Evolutionary conservation across 1,140 invertebrate genomes (phyloP), one percentile per base, ranked within the genome.

Genomic region (Bradynema listronoti): DNA sequence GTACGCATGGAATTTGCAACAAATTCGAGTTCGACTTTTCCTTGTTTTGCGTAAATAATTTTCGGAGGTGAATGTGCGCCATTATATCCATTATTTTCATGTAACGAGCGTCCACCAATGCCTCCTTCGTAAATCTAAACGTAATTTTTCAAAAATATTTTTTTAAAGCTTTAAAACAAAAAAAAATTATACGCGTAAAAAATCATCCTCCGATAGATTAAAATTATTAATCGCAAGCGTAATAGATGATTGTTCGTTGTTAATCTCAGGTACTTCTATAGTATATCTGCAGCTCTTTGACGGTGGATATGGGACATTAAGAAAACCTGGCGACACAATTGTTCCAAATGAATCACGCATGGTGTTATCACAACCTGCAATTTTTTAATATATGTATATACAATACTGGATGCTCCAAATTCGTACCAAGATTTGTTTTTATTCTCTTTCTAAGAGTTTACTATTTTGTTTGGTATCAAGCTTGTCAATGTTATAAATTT

Each of bases 21-120:
- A 79, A 94, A 94, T 72, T 88, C 83, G 49, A 94, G 82, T 3
- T 90, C 79, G 86, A 93, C 88, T 79, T 91, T 87, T 19, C 90
- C 89, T 70, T 88, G 90, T 29, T 89, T 88, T 33, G 90, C 89
- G 7, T 90, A 92, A 64, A 94, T 79, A 7, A 89, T 91, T 43
- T 91, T 86, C 76, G 87, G 87, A 19, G 91, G 90, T 2, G 82
- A 82, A n/a, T 81, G 81, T 63, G 83, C 85, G 6, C 87, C 86
- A 11, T 86, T 88, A 78, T 93, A 94, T 27, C 91, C 91, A 75
- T 86, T 86, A 49, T 86, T 88, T 16, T 90, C 87, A 80, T 93
- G 90, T 39, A 95, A 82, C 69, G 88, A 81, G 30, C 91, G 79
- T 5, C 89, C 89, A 0, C 87, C 87, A 43, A 86, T 89, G 27